Conservation (phyloP, 2,113 vertebrate genomes). For the Mohoua ochrocephala region DNA sequence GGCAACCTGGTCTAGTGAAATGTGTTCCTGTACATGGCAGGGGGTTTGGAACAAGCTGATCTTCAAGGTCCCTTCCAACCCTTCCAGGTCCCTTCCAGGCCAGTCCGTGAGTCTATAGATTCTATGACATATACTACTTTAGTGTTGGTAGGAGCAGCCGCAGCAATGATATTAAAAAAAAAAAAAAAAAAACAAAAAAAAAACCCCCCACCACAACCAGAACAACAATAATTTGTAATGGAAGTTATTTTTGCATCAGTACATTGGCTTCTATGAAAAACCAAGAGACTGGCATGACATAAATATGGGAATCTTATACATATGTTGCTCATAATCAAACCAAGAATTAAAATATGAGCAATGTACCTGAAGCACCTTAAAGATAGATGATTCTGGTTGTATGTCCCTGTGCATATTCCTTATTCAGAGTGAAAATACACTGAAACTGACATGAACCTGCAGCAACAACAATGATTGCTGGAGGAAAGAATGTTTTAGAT, state of each 20-base stretch:
- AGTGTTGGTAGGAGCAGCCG: neutral
- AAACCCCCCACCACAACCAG: neutral
- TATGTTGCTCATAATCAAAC: conserved; percentile 1
- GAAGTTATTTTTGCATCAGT: neutral
- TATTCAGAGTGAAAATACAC: neutral
- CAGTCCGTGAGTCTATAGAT: neutral
- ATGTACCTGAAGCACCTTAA: neutral
- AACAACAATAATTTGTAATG: neutral
- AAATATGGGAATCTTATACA: neutral
- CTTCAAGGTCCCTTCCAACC: neutral
- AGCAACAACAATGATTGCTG: conserved; percentile 34
- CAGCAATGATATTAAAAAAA: neutral
- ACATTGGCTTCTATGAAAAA: neutral
- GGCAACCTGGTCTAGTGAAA: neutral
- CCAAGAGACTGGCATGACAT: neutral
- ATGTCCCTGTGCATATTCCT: neutral
- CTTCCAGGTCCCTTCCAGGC: neutral
- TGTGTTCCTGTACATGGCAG: neutral
- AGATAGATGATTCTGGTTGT: neutral
- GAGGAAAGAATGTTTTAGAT: conserved; percentile 4
- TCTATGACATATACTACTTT: neutral
- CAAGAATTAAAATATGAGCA: neutral
- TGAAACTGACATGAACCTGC: neutral
- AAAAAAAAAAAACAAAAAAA: neutral
- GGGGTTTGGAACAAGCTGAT: neutral